Evolutionary conservation across 2,797 vertebrate species (phyloP), one percentile per base, ranked within the genome.

Genomic region (Rhinogobio ventralis): DNA sequence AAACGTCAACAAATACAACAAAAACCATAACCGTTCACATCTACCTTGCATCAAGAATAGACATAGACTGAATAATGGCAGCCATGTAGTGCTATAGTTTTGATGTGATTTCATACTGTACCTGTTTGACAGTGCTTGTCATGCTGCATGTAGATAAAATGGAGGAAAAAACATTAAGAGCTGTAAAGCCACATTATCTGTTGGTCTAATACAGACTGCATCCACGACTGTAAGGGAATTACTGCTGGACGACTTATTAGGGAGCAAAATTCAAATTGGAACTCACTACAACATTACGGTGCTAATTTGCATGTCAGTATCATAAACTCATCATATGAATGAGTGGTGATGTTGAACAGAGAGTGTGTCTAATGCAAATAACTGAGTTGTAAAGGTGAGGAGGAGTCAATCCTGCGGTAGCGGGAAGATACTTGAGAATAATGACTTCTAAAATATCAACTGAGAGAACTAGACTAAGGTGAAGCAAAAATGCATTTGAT

Each of bases 111-210:
- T 53, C n/a, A 83, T 94, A 93, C 92, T 90, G 79, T 96, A 96
- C 96, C 96, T 97, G 93, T 85, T 87, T 71, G 90, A 87, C 90
- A 90, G 89, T 91, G 89, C 93, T 89, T 91, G 94, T 94, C 95
- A 86, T 69, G 96, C 95, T 95, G 96, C 96, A 92, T 96, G 96
- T 94, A 90, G 93, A 95, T 74, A 92, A 93, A 89, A 95, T 88
- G 94, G 10, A 93, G 83, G 92, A 62, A 92, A 87, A 87, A 81
- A 30, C 85, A 81, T 82, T 53, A 81, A 89, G 60, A 46, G 42
- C 78, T 0, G 25, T 42, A 67, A 30, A 19, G 14, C 33, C 23
- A 6, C 51, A 57, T 9, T 76, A 30, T 30, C 28, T 49, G 45
- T 30, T 49, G 28, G 28, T 53, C 51, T 53, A 20, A 53, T 9